Percentiles rank a stretch among this genome's conserved stretches.
Conservation (phyloP, 2,113 vertebrate genomes). For the Ptychochromis oligacanthus region DNA sequence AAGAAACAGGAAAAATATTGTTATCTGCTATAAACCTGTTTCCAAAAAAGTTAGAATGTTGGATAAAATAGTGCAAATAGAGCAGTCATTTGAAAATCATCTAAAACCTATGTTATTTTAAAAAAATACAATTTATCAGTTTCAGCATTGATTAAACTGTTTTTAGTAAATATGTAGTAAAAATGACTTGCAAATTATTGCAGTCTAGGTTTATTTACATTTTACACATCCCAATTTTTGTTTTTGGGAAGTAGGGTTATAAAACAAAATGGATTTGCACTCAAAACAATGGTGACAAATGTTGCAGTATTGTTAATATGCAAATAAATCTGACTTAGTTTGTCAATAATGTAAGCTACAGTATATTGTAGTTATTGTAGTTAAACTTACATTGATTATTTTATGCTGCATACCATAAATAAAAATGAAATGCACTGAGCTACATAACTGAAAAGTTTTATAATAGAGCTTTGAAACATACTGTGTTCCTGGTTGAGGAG, state of each 20-base stretch:
- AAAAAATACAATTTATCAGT: not conserved
- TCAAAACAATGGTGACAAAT: not conserved
- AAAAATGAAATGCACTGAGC: not conserved
- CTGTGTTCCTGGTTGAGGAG: constrained; percentile 87
- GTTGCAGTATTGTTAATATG: not conserved
- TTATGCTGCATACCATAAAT: not conserved
- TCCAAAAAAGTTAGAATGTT: not conserved
- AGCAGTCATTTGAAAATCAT: not conserved
- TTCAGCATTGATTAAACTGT: not conserved
- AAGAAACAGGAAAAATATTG: constrained; percentile 32
- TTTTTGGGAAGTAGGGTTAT: not conserved
- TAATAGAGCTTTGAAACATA: constrained; percentile 60
- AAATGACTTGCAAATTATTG: not conserved
- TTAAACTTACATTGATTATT: not conserved
- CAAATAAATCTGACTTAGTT: not conserved
- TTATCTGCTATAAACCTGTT: not conserved
- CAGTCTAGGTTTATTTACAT: not conserved
- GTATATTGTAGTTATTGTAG: not conserved
- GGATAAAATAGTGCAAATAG: not conserved
- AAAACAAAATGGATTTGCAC: constrained; percentile 17
- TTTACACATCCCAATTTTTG: not conserved
- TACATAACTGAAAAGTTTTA: not conserved
- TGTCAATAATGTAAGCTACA: not conserved
- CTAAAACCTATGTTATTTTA: not conserved
- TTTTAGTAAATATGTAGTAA: not conserved